Conservation (phyloP, 1,140 invertebrate genomes). For the Drosophila nasuta region DNA sequence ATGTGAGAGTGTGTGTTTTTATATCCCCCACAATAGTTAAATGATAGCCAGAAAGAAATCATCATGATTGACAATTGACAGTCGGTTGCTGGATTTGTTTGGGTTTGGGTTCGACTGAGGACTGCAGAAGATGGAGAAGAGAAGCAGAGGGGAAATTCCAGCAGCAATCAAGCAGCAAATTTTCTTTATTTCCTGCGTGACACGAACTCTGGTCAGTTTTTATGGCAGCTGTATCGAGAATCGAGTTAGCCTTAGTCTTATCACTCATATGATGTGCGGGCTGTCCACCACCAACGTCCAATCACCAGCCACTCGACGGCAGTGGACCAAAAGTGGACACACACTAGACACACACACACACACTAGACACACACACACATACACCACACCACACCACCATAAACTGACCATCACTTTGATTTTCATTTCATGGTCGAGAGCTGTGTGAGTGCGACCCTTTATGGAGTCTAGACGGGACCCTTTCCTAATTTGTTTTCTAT, state of each 20-base stretch:
- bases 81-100: constrained; percentile 28
- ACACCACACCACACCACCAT: constrained; percentile 54
- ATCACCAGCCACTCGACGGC: neutral
- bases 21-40: constrained; percentile 53
- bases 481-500: constrained; percentile 83
- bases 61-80: constrained; percentile 65
- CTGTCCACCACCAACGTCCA: constrained; percentile 32
- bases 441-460: constrained; percentile 30
- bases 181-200: constrained; percentile 59
- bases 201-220: constrained; percentile 70
- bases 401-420: constrained; percentile 77
- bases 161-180: constrained; percentile 60
- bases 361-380: too few relatives aligned
- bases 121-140: neutral
- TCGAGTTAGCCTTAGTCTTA: constrained; percentile 51
- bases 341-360: too few relatives aligned
- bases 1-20: neutral
- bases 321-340: constrained; percentile 15
- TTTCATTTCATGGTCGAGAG: constrained; percentile 54
- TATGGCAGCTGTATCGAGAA: constrained; percentile 54
- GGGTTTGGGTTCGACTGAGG: neutral
- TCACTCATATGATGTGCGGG: constrained; percentile 40
- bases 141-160: neutral
- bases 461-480: constrained; percentile 57
- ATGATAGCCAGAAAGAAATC: constrained; percentile 73